These are phyloP conservation scores for Tridacna crocea DNA, from an alignment of 2,888 invertebrate genomes.

Conservation along the genomic window DNA sequence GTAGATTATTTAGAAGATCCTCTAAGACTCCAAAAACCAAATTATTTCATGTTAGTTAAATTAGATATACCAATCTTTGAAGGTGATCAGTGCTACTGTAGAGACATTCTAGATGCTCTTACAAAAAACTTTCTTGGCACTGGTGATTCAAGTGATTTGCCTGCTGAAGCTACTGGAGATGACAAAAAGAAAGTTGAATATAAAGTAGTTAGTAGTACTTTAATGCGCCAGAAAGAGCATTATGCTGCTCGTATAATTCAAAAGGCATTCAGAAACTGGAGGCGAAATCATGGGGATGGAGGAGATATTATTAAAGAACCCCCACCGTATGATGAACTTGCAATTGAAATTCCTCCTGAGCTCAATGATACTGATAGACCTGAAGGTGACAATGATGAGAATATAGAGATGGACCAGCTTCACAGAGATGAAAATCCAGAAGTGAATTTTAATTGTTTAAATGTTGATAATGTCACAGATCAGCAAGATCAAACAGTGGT, in stretches of 20 bases:
- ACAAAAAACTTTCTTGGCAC: conserved; percentile 99
- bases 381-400: conserved; percentile 81
- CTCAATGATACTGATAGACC: conserved; percentile 38
- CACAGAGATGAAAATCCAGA: conserved; percentile 41
- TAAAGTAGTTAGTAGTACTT: conserved; percentile 96
- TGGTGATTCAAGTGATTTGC: conserved; percentile 88
- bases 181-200: conserved; percentile 92
- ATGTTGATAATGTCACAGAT: conserved; percentile 28
- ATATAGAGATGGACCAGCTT: conserved; percentile 51
- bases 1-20: conserved; percentile 98
- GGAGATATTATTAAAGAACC: conserved; percentile 23
- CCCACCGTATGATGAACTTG: conserved; percentile 65
- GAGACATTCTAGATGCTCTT: conserved; percentile 98
- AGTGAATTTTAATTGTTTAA: conserved; percentile 27
- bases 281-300: conserved; percentile 36
- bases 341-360: conserved; percentile 54
- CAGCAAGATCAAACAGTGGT: conserved; percentile 62
- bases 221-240: conserved; percentile 98
- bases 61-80: conserved; percentile 99
- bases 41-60: conserved; percentile 99
- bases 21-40: conserved; percentile 97
- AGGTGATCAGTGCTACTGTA: conserved; percentile 97
- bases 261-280: conserved; percentile 94
- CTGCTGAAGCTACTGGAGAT: conserved; percentile 58
- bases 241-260: conserved; percentile 98